Evolutionary conservation across 2,888 invertebrate species (phyloP), one percentile per base, ranked within the genome.

Genomic region (Nasonovia ribisnigri): DNA sequence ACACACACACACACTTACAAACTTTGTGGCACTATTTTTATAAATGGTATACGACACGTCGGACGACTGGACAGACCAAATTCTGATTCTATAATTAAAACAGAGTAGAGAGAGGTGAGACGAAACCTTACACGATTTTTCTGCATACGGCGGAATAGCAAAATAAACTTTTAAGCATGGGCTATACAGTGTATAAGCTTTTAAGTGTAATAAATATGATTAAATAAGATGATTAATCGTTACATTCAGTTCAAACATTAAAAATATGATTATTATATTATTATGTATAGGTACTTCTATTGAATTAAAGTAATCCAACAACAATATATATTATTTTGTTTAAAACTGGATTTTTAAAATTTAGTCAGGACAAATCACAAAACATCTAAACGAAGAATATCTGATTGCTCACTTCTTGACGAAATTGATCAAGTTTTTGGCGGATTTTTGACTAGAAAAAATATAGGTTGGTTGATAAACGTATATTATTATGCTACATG

Each of bases 341-440:
- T 67, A 48, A 88, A 77, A 54, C 13, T 51, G 46, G 20, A 20
- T 51, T 60, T 87, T 88, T 77, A 43, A 60, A 51, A 42, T 92
- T 77, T 86, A 93, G 93, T 90, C 20, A 48, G 51, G 87, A 86
- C 86, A 16, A 60, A 60, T 90, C 51, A 60, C 84, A 60, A 60
- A 90, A 26, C 48, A 42, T 43, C 60, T 60, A 94, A 60, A 94
- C 92, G 88, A 57, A 90, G 90, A 86, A 90, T 86, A 67, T 90
- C 88, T n/a, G 86, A 90, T n/a, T 90, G 54, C 89, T 92, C 94
- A 48, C 93, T 94, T 48, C 90, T 94, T 46, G 92, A 94, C 20
- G 94, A 94, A 88, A 93, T 94, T 43, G 94, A 94, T 90, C 91
- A 91, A 46, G 94, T 94, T 51, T 91, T 94, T 13, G 93, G 94